Evolutionary conservation across 2,888 invertebrate genomes (phyloP).

Genomic region (Trissoscelio sp.): DNA sequence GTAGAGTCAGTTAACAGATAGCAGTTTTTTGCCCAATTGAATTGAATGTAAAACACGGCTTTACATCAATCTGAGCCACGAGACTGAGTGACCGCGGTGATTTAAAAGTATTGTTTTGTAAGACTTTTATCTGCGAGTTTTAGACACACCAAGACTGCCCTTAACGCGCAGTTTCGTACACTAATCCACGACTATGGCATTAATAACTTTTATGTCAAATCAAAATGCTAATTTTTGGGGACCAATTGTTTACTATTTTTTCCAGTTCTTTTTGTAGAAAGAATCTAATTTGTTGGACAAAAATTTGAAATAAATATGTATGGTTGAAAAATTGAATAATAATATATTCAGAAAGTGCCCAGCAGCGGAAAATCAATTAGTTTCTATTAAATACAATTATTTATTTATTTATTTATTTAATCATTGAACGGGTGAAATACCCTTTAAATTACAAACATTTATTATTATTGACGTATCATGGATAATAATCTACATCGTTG

Average conservation of each 20-base stretch:
- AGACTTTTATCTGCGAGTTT: not conserved
- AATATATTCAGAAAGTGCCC: no score
- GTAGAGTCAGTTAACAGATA: constrained; percentile 48
- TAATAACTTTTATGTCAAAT: constrained; percentile 21
- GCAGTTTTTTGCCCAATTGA: constrained; percentile 83
- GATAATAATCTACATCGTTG: no score
- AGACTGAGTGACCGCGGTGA: constrained; percentile 82
- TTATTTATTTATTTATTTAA: no score
- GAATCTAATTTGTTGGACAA: no score
- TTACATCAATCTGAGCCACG: constrained; percentile 83
- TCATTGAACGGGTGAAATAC: no score
- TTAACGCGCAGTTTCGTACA: constrained; percentile 19
- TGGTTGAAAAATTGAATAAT: no score
- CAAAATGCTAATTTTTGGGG: constrained; percentile 7
- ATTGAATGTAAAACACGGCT: constrained; percentile 84
- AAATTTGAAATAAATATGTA: no score
- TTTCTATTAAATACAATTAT: no score
- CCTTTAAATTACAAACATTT: no score
- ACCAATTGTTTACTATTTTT: not conserved
- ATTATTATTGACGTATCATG: no score
- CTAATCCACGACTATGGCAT: constrained; percentile 20
- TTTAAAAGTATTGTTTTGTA: constrained; percentile 78
- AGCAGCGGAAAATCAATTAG: no score
- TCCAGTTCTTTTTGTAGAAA: no score
- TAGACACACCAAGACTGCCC: not conserved